phyloP scores from a whole-genome alignment of 2,797 vertebrate genomes.

The Pachyuromys duprasi region DNA sequence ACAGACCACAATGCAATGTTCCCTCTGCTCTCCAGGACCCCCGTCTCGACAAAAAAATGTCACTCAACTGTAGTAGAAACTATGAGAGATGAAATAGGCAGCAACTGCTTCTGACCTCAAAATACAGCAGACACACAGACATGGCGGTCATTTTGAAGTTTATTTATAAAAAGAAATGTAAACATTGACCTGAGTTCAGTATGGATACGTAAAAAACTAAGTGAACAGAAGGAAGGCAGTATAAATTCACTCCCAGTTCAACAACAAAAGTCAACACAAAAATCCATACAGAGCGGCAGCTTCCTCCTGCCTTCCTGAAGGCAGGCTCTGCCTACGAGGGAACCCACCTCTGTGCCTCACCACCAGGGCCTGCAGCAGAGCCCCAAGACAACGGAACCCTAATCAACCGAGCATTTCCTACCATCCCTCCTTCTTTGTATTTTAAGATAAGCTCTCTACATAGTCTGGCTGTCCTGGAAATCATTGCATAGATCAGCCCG shows the following conservation, averaged over 20 bases:
- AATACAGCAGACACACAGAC: background rate
- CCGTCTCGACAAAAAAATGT: background rate
- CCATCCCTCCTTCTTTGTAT: background rate
- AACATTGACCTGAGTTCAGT: background rate
- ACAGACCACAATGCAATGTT: background rate
- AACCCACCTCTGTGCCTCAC: accelerated
- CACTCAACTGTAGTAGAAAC: background rate
- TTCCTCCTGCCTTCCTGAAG: background rate
- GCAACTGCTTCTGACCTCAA: background rate
- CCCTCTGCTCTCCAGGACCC: background rate
- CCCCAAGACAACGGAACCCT: background rate
- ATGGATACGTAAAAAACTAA: background rate
- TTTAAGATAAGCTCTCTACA: background rate
- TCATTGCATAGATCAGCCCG: background rate
- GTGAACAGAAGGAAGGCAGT: background rate
- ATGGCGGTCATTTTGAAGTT: background rate
- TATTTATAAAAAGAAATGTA: constrained; percentile 25
- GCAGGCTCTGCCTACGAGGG: accelerated
- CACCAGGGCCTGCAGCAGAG: background rate
- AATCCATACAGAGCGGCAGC: background rate
- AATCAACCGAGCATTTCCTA: background rate
- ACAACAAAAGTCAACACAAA: background rate
- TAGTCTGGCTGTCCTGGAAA: background rate
- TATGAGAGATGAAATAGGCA: background rate
- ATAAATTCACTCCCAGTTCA: background rate